A percentile compares a stretch with the other conserved stretches of the same genome.
phyloP scores from a whole-genome alignment of 2,113 vertebrate genomes.

The Protobothrops mucrosquamatus region DNA sequence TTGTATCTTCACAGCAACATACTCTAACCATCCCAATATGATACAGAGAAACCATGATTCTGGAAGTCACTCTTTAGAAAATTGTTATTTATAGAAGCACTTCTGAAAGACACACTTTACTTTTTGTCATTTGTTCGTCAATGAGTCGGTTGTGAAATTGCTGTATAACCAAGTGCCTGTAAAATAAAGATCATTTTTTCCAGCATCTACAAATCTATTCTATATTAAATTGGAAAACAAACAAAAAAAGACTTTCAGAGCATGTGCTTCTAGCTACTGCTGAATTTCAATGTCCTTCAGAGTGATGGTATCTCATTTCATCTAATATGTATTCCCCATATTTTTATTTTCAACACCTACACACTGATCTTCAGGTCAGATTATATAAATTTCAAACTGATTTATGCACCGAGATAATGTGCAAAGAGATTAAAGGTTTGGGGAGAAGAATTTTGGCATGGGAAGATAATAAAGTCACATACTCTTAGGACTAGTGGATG shows the following conservation, averaged over 20 bases:
- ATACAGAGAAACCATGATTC: slow-evolving; percentile 11
- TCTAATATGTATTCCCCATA: not conserved
- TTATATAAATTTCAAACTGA: not conserved
- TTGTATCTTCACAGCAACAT: slow-evolving; percentile 37
- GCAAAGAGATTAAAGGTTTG: not conserved
- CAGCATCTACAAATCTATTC: not conserved
- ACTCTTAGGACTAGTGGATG: not conserved
- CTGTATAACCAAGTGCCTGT: not conserved
- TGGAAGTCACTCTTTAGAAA: slow-evolving; percentile 32
- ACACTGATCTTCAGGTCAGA: not conserved
- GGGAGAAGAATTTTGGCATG: not conserved
- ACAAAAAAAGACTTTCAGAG: not conserved
- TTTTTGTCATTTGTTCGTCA: not conserved
- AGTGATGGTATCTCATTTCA: not conserved
- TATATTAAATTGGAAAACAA: not conserved
- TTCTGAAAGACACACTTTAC: not conserved
- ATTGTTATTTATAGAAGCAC: not conserved
- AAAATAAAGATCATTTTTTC: not conserved
- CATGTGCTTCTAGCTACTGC: not conserved
- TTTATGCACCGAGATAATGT: not conserved
- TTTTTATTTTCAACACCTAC: not conserved
- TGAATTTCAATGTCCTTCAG: not conserved
- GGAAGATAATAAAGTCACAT: not conserved
- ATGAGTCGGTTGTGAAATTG: not conserved
- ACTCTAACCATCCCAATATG: not conserved